Evolutionary conservation across 53 echinoderm and acorn worm species (phyloP), one percentile per base, ranked within the genome.

Genomic region (Antedon mediterranea): DNA sequence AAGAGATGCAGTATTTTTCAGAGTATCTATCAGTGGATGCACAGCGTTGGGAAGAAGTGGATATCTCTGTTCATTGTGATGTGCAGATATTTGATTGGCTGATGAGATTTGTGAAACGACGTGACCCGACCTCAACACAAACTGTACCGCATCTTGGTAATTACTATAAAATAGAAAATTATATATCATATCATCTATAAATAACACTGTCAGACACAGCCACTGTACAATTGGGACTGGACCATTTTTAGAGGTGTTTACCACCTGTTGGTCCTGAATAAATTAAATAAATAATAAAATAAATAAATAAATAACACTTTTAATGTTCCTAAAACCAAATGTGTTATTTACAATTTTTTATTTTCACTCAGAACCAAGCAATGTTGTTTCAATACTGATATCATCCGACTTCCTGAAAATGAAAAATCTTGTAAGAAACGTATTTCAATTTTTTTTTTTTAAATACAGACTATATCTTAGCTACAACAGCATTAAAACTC

Each of bases 1-100:
- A 82, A 71, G 98, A 98, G 81, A 98, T 98, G 98, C 84, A 86
- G 20, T 98, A 98, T 76, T 98, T 98, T 79, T 88, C 98, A 0
- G 98, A 98, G 85, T 98, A 98, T 43, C 81, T 98, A 42, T 98
- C 98, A 18, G 83, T 80, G 14, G 98, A 98, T 11, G 87, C 98
- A 9, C 92, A 98, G 9, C 84, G 90, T 2, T 98, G 98, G 98
- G 98, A 98, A 71, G 98, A 98, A 71, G 98, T 98, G 30, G 98
- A 98, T 31, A 98, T 98, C 33, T 97, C 97, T 0, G 93, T 98
- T 4, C 93, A 98, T 72, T 93, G 98, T 75, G 98, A 98, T 72
- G 98, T 98, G 9, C 92, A 98, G 73, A 98, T 98, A 72, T 98
- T 98, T 83, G 90, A 98, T 70, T 98, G 98, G 98, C 37, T 98